These are phyloP conservation scores for Luehdorfia chinensis DNA, from an alignment of 1,140 invertebrate genomes.

Conservation along the genomic window DNA sequence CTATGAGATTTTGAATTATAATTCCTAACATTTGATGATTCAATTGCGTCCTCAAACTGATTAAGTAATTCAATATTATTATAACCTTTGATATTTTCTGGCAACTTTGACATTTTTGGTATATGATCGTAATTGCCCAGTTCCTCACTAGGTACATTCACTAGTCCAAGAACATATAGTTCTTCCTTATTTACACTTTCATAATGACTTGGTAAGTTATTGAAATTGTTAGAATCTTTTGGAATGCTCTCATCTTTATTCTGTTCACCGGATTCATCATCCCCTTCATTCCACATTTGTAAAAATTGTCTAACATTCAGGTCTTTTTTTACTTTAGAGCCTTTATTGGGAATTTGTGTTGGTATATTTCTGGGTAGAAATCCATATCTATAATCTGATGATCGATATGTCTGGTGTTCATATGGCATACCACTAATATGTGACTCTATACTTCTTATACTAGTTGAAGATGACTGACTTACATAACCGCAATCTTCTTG, in stretches of 20 bases:
- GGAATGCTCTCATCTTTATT: slow-evolving; percentile 35
- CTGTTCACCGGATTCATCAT: slow-evolving; percentile 57
- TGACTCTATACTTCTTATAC: slow-evolving; percentile 65
- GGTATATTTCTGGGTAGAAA: slow-evolving; percentile 33
- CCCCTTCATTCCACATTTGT: slow-evolving; percentile 76
- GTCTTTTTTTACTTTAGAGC: slow-evolving; percentile 51
- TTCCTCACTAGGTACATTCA: slow-evolving; percentile 69
- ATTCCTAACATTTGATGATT: slow-evolving; percentile 46
- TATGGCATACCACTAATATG: slow-evolving; percentile 39
- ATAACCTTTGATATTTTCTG: slow-evolving; percentile 73
- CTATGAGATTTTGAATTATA: slow-evolving; percentile 25
- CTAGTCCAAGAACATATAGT: slow-evolving; percentile 69
- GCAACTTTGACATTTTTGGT: slow-evolving; percentile 73
- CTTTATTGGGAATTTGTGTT: slow-evolving; percentile 30
- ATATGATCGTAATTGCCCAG: slow-evolving; percentile 72
- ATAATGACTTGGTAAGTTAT: slow-evolving; percentile 28
- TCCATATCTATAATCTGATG: slow-evolving; percentile 39
- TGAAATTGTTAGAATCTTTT: slow-evolving; percentile 30
- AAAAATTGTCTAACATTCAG: slow-evolving; percentile 71
- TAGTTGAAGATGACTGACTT: slow-evolving; percentile 68
- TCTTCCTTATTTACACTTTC: slow-evolving; percentile 49
- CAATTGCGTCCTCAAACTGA: slow-evolving; percentile 66
- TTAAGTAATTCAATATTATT: slow-evolving; percentile 65
- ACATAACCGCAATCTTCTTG: slow-evolving; percentile 75
- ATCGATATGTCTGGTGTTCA: slow-evolving; percentile 42